A percentile compares a stretch with the other conserved stretches of the same genome.
phyloP scores from a whole-genome alignment of 2,888 invertebrate species.

The Margaritifera margaritifera region DNA sequence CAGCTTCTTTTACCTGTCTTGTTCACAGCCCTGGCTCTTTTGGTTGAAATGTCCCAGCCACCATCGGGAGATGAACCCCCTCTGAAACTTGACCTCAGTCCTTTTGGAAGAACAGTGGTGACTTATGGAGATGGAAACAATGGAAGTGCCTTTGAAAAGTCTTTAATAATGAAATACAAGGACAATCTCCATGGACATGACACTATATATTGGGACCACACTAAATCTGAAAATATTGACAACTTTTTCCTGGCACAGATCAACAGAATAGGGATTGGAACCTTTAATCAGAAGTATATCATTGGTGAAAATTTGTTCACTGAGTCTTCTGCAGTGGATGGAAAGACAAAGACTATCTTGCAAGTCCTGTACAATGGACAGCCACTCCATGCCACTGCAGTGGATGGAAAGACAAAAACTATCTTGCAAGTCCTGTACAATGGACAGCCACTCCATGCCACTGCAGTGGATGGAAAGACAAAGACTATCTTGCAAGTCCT shows the following conservation, averaged over 20 bases:
- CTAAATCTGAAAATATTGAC: neutral
- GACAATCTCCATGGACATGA: neutral
- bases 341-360: slow-evolving; percentile 65
- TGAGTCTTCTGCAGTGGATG: slow-evolving; percentile 6
- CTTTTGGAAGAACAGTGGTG: slow-evolving; percentile 22
- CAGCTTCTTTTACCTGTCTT: slow-evolving; percentile 80
- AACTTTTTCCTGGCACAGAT: slow-evolving; percentile 42
- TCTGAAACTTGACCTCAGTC: slow-evolving; percentile 76
- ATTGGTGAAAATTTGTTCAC: slow-evolving; percentile 56
- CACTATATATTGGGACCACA: too few relatives aligned
- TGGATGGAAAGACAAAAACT: slow-evolving; percentile 8
- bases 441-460: slow-evolving; percentile 84
- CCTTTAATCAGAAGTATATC: slow-evolving; percentile 69
- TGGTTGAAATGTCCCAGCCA: slow-evolving; percentile 75
- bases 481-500: slow-evolving; percentile 74
- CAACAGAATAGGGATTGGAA: slow-evolving; percentile 56
- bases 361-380: slow-evolving; percentile 83
- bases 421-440: slow-evolving; percentile 80
- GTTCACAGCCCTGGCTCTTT: slow-evolving; percentile 79
- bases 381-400: slow-evolving; percentile 83
- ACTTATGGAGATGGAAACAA: slow-evolving; percentile 1
- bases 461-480: slow-evolving; percentile 5
- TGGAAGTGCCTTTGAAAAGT: neutral
- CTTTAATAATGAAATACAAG: neutral
- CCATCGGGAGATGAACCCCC: slow-evolving; percentile 75